Base-by-base conservation (phyloP, 2,888 invertebrate genomes). In the Cataglyphis livida region DNA sequence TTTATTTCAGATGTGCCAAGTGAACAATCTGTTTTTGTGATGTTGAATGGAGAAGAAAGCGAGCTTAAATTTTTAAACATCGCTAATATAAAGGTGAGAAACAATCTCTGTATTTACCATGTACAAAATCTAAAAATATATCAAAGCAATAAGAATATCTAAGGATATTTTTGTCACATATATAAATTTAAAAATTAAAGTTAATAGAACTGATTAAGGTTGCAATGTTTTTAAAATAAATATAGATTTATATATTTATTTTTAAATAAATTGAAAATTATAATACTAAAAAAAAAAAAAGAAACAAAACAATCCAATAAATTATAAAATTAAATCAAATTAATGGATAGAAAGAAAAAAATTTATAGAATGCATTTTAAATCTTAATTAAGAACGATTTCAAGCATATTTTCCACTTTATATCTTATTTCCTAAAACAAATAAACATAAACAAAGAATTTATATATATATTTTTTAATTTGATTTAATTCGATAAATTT, bases 41-140 rank as follows among this genome's bases (percentile, higher is more conserved):
- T 98, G 96, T 96, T 99, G 93, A 98, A 99, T 92, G 98, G 98
- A 3, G 98, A 98, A 94, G 99, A 99, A 95, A 98, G 98, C 68
- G 98, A 99, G 94, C 95, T 99, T 87, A 97, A 97, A 92, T 98
- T 99, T 95, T 96, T 97, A 82, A 98, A 97, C 93, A 96, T 96
- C 92, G 96, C 96, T 86, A 97, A 96, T 93, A 95, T 96, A 68
- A 97, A 97, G 96, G 97, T 97, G 95, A 95, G 91, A 84, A 18
- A 15, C 35, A 12, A 1, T 41, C 15, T 15, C 25, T 51, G n/a
- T 18, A 61, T 54, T 61, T 28, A 61, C 28, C 7, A 73, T 62
- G 32, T 25, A 35, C 35, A 41, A 64, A 59, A 59, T 59, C 6
- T 59, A 28, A 59, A 59, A 59, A 6, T 59, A 59, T 25, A 21